Conservation (phyloP, 2,797 vertebrate genomes). For the Anguilla marmorata region DNA sequence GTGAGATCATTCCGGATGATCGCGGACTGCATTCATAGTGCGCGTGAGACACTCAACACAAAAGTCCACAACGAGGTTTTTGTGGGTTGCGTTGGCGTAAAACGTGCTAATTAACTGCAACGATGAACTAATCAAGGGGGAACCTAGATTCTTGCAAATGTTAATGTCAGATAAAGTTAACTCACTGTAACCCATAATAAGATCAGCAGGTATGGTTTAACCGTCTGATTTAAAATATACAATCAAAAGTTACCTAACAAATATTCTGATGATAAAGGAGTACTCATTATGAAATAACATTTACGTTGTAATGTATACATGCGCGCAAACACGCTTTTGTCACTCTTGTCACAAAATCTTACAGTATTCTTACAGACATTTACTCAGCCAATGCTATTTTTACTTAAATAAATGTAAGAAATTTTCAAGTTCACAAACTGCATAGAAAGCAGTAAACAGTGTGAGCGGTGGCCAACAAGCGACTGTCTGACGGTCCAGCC, state of each 20-base stretch:
- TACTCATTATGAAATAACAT: not conserved
- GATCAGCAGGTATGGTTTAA: not conserved
- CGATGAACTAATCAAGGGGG: not conserved
- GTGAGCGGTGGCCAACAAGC: not conserved
- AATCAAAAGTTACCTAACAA: not conserved
- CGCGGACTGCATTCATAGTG: not conserved
- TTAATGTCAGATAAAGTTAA: not conserved
- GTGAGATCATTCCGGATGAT: slow-evolving; percentile 26
- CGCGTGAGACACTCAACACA: not conserved
- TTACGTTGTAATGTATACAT: no score
- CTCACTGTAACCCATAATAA: not conserved
- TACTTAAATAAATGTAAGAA: not conserved
- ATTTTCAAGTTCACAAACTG: not conserved
- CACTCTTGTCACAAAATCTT: no score
- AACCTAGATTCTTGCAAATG: not conserved
- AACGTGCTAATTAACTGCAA: not conserved
- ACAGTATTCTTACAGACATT: not conserved
- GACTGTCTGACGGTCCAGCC: not conserved
- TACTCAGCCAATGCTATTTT: not conserved
- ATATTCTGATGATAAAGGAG: not conserved
- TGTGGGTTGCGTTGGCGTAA: not conserved
- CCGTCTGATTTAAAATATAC: not conserved
- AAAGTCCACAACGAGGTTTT: not conserved
- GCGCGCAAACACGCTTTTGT: no score
- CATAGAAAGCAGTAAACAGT: not conserved